Evolutionary conservation across 1,140 invertebrate species (phyloP).

Genomic region (Camponotus vicinus): DNA sequence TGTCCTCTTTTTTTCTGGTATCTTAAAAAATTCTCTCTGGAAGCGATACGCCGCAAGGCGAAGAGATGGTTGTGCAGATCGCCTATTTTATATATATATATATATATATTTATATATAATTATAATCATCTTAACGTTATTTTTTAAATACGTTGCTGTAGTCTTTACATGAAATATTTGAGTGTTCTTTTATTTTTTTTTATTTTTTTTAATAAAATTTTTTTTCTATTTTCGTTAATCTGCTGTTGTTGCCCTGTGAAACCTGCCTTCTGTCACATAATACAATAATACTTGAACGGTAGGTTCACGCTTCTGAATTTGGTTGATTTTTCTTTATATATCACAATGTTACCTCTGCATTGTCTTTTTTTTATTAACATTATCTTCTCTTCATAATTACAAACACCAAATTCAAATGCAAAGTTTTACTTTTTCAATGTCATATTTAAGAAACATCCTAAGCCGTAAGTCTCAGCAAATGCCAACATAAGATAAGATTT

Average conservation of each 20-base stretch:
- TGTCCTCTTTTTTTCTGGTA: constrained; percentile 77
- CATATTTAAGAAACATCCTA: constrained; percentile 77
- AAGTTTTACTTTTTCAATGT: constrained; percentile 73
- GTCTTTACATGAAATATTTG: constrained; percentile 77
- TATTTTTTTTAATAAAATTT: constrained; percentile 84
- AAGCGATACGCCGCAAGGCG: constrained; percentile 76
- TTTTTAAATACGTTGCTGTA: constrained; percentile 76
- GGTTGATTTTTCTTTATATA: constrained; percentile 70
- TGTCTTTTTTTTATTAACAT: constrained; percentile 67
- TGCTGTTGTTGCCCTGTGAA: constrained; percentile 86
- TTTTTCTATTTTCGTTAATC: constrained; percentile 83
- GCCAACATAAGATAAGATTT: neutral
- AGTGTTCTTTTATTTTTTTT: constrained; percentile 75
- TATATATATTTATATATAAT: constrained; percentile 57
- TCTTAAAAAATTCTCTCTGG: constrained; percentile 76
- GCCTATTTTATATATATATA: constrained; percentile 48
- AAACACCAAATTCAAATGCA: constrained; percentile 78
- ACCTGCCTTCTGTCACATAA: constrained; percentile 87
- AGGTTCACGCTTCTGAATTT: constrained; percentile 81
- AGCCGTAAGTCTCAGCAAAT: constrained; percentile 65
- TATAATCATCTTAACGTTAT: constrained; percentile 74
- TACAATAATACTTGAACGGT: constrained; percentile 86
- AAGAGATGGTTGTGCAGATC: constrained; percentile 77
- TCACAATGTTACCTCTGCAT: constrained; percentile 71
- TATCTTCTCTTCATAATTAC: constrained; percentile 67